Evolutionary conservation across 1,140 invertebrate genomes (phyloP).

Genomic region (Coenobita brevimanus): DNA sequence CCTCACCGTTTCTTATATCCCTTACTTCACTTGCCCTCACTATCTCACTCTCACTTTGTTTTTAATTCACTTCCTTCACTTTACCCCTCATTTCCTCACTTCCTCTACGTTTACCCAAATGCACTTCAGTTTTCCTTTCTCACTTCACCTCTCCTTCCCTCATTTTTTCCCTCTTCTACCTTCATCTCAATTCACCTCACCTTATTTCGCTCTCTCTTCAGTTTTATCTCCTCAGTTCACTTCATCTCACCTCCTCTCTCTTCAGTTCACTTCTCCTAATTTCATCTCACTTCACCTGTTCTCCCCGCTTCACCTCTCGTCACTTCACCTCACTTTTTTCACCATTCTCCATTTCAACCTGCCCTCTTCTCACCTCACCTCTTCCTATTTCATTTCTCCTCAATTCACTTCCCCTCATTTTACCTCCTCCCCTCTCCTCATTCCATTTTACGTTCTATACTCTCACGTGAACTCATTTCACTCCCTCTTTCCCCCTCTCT

Average conservation of each 20-base stretch:
- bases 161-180: background rate
- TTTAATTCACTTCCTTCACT: background rate
- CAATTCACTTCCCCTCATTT: background rate
- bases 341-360: background rate
- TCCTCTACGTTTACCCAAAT: background rate
- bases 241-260: background rate
- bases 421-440: background rate
- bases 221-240: background rate
- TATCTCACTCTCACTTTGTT: background rate
- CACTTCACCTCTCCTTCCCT: background rate
- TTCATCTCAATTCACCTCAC: background rate
- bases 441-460: too few relatives aligned
- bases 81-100: too few relatives aligned
- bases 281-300: background rate
- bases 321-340: background rate
- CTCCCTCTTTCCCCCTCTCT: background rate
- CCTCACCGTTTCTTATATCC: background rate
- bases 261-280: background rate
- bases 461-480: too few relatives aligned
- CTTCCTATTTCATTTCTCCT: background rate
- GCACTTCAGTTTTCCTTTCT: background rate
- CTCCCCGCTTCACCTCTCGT: background rate
- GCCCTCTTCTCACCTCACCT: background rate
- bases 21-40: background rate
- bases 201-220: background rate